phyloP scores from a whole-genome alignment of 2,113 vertebrate species.

The Ardeotis arabs region DNA sequence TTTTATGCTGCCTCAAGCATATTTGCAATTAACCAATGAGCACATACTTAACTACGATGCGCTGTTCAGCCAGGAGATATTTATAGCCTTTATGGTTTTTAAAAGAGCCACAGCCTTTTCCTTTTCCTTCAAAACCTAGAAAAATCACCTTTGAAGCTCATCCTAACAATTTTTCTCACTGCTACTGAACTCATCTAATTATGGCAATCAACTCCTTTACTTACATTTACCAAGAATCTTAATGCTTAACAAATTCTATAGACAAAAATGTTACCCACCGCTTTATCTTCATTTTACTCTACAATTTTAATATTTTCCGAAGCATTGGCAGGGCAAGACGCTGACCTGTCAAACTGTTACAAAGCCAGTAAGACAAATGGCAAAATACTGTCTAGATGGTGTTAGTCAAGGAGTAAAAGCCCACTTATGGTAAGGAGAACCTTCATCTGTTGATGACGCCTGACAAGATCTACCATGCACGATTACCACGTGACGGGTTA shows the following conservation, averaged over 20 bases:
- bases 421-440: background rate
- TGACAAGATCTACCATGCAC: background rate
- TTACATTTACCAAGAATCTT: background rate
- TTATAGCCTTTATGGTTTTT: background rate
- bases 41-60: background rate
- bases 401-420: background rate
- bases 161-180: background rate
- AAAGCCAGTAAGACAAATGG: background rate
- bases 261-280: background rate
- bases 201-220: background rate
- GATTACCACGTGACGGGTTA: background rate
- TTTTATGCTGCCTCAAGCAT: constrained; percentile 34
- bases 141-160: background rate
- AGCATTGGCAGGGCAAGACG: background rate
- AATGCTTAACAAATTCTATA: background rate
- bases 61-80: background rate
- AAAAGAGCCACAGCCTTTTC: background rate
- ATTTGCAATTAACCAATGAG: constrained; percentile 16
- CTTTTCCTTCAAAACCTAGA: background rate
- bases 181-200: background rate
- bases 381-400: background rate
- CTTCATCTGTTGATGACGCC: background rate
- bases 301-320: background rate
- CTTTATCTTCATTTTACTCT: background rate
- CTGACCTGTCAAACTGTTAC: background rate